These are phyloP conservation scores for Anguilla rostrata DNA, from an alignment of 2,113 vertebrate species.

Conservation along the genomic window DNA sequence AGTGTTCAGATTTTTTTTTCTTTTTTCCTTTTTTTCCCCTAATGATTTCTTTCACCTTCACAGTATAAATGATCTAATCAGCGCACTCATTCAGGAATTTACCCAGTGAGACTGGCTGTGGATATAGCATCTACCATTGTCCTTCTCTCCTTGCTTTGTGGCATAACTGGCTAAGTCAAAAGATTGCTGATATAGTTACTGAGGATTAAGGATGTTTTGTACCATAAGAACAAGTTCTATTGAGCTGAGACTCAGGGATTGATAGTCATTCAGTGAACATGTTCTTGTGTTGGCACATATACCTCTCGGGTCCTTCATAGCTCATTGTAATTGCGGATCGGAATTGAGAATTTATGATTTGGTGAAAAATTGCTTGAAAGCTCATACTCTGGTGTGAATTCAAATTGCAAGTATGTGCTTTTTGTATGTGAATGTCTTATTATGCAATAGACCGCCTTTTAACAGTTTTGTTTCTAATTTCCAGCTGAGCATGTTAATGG, in stretches of 20 bases:
- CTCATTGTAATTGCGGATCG: not conserved
- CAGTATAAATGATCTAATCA: not conserved
- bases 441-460: not conserved
- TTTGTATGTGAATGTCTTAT: not conserved
- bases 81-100: not conserved
- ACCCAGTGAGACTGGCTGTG: not conserved
- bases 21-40: not conserved
- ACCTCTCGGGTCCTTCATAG: not conserved
- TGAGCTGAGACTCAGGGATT: not conserved
- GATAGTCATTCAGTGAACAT: not conserved
- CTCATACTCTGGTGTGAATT: not conserved
- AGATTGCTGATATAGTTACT: not conserved
- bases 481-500: slow-evolving; percentile 31
- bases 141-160: not conserved
- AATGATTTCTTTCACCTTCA: slow-evolving; percentile 2
- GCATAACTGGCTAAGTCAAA: not conserved
- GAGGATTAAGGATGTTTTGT: not conserved
- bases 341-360: not conserved
- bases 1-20: not conserved
- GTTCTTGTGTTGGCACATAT: not conserved
- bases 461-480: not conserved
- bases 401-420: not conserved
- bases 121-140: not conserved
- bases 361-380: not conserved
- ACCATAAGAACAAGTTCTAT: not conserved